Conservation (phyloP, 2,113 vertebrate species). For the Beaufortia kweichowensis region DNA sequence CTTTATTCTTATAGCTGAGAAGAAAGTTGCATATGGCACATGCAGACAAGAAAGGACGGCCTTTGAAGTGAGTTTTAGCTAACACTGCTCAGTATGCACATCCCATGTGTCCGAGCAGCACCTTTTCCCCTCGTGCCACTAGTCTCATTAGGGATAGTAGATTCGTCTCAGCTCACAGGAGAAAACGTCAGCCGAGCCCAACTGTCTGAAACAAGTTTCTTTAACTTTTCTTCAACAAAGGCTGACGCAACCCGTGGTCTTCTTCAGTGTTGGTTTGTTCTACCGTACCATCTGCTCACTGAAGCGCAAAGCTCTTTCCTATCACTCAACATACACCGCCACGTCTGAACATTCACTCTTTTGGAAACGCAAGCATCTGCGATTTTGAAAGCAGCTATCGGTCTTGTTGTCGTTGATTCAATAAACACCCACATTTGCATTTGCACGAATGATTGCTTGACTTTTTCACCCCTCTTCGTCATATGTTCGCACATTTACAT, state of each 20-base stretch:
- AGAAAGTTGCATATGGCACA: slow-evolving; percentile 50
- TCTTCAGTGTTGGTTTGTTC: neutral
- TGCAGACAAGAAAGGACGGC: slow-evolving; percentile 49
- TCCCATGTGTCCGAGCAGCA: slow-evolving; percentile 64
- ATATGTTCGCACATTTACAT: slow-evolving; percentile 8
- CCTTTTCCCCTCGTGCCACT: slow-evolving; percentile 54
- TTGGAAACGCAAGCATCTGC: slow-evolving; percentile 36
- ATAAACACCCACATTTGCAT: slow-evolving; percentile 40
- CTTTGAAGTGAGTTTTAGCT: slow-evolving; percentile 68
- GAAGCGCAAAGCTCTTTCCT: neutral
- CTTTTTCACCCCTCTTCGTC: slow-evolving; percentile 16
- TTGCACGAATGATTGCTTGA: slow-evolving; percentile 28
- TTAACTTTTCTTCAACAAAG: neutral
- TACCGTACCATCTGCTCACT: slow-evolving; percentile 27
- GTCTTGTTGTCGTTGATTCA: slow-evolving; percentile 23
- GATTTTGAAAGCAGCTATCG: neutral
- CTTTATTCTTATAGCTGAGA: slow-evolving; percentile 57
- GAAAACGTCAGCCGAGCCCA: slow-evolving; percentile 58
- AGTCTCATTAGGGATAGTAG: slow-evolving; percentile 49
- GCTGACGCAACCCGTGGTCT: neutral
- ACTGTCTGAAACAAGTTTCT: slow-evolving; percentile 24
- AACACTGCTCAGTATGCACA: slow-evolving; percentile 56
- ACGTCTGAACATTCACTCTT: slow-evolving; percentile 1
- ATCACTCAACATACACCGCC: slow-evolving; percentile 17
- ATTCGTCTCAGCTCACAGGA: slow-evolving; percentile 42